A percentile compares a stretch with the other conserved stretches of the same genome.
Conservation (phyloP, 2,888 invertebrate species). For the Ferrisia virgata region DNA sequence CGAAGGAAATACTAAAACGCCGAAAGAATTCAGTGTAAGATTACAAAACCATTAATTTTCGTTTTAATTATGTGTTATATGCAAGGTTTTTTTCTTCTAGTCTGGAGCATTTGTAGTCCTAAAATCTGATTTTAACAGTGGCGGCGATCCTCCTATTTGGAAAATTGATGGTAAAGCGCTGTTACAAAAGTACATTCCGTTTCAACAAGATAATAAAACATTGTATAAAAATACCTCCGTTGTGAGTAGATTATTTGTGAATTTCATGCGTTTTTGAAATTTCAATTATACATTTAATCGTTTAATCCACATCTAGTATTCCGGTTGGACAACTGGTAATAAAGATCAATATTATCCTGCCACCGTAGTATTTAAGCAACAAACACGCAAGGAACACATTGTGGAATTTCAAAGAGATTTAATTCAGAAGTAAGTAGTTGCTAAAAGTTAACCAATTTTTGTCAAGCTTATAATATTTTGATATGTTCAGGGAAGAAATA, state of each 20-base stretch:
- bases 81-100: slow-evolving; percentile 54
- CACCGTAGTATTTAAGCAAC: slow-evolving; percentile 57
- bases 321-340: slow-evolving; percentile 62
- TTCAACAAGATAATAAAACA: slow-evolving; percentile 60
- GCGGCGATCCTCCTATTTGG: slow-evolving; percentile 65
- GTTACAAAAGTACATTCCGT: slow-evolving; percentile 66
- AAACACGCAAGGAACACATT: slow-evolving; percentile 56
- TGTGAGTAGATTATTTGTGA: slow-evolving; percentile 54
- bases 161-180: slow-evolving; percentile 67
- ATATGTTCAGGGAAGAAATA: neutral
- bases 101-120: slow-evolving; percentile 65
- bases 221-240: slow-evolving; percentile 64
- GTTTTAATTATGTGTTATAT: neutral
- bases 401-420: slow-evolving; percentile 56
- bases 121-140: slow-evolving; percentile 63
- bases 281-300: neutral
- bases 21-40: slow-evolving; percentile 50
- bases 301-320: slow-evolving; percentile 59
- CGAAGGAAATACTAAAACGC: slow-evolving; percentile 47
- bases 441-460: no score
- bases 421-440: slow-evolving; percentile 49
- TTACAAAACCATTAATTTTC: neutral
- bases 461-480: neutral
- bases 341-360: slow-evolving; percentile 62
- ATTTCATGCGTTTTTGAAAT: neutral